Evolutionary conservation across 2,888 invertebrate species (phyloP).

Genomic region (Epiblema foenella): DNA sequence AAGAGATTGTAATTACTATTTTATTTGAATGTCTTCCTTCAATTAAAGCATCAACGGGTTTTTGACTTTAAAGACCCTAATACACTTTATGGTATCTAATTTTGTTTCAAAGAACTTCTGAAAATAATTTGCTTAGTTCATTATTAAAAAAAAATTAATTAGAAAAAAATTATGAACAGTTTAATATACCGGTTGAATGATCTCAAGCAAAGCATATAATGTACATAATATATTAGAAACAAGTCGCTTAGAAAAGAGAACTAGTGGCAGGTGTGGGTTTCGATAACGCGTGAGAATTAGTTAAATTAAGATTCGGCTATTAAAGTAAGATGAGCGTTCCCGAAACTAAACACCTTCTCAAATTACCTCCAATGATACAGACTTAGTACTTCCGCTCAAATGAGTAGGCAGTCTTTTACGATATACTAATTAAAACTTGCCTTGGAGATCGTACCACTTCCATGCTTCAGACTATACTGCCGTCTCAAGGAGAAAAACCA

Average conservation of each 20-base stretch:
- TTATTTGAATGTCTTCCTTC: constrained; percentile 30
- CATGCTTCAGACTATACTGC: constrained; percentile 26
- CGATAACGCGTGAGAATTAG: neutral
- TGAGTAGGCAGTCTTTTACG: neutral
- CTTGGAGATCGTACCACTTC: constrained; percentile 13
- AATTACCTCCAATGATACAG: neutral
- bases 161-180: neutral
- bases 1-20: constrained; percentile 32
- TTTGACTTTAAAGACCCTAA: constrained; percentile 5
- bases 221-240: neutral
- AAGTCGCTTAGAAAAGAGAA: neutral
- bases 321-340: neutral
- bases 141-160: neutral
- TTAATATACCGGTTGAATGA: neutral
- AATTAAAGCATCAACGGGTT: constrained; percentile 31
- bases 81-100: neutral
- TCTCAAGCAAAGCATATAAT: neutral
- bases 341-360: neutral
- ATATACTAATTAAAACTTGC: constrained; percentile 27
- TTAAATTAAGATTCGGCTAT: constrained; percentile 1
- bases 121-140: neutral
- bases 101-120: neutral
- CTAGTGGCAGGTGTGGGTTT: neutral
- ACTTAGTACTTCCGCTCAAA: neutral
- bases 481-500: too few species aligned